Percentiles rank a stretch among this genome's conserved stretches.
Evolutionary conservation across 2,888 invertebrate genomes (phyloP).

Genomic region (Orchestes rusci): DNA sequence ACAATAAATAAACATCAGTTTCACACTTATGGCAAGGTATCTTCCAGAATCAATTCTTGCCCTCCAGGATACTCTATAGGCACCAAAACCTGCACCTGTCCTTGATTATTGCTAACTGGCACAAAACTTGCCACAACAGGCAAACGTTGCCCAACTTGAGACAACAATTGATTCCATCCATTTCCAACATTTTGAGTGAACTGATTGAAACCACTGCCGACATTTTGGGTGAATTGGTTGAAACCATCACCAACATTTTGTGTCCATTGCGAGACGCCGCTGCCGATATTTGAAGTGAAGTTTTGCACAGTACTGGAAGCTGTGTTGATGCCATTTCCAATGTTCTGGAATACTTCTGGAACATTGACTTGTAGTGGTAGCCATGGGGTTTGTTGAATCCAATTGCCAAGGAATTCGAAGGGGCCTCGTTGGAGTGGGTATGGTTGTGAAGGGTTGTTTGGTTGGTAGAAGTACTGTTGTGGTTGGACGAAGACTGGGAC

Average conservation of each 20-base stretch:
- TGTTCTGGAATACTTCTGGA: conserved; percentile 52
- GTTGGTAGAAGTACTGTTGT: background rate
- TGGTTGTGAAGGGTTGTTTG: conserved; percentile 2
- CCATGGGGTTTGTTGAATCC: conserved; percentile 50
- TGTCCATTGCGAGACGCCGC: conserved; percentile 23
- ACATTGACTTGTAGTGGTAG: conserved; percentile 59
- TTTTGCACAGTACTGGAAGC: conserved; percentile 22
- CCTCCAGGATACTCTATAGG: conserved; percentile 21
- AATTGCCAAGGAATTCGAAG: conserved; percentile 39
- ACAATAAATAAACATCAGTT: too few species aligned
- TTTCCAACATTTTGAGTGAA: conserved; percentile 29
- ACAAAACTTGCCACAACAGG: conserved; percentile 21
- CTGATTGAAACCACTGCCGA: conserved; percentile 26
- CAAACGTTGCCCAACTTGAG: conserved; percentile 25
- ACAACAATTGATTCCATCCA: conserved; percentile 21
- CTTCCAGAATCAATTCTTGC: conserved; percentile 18
- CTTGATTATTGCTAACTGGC: conserved; percentile 3
- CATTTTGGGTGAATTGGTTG: conserved; percentile 26
- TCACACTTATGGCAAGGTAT: too few species aligned
- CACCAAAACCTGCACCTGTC: conserved; percentile 21
- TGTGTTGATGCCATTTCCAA: conserved; percentile 49
- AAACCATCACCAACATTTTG: conserved; percentile 25
- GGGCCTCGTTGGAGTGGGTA: conserved; percentile 26
- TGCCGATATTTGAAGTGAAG: conserved; percentile 28
- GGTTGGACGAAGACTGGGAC: background rate